Evolutionary conservation across 2,888 invertebrate genomes (phyloP).

Genomic region (Podabrus alpinus): DNA sequence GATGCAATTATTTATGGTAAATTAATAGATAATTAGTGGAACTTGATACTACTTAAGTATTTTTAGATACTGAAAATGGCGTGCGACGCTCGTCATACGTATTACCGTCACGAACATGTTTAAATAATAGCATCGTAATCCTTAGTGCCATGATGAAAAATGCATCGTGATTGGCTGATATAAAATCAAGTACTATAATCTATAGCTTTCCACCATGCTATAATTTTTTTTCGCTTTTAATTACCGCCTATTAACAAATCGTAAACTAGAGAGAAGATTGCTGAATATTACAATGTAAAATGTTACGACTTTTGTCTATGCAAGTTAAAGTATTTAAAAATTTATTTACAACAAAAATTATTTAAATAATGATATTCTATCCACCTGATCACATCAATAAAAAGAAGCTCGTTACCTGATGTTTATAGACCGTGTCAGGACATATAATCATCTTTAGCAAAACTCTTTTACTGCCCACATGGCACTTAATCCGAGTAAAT

Average conservation of each 20-base stretch:
- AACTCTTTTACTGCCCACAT: no score
- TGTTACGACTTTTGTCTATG: background rate
- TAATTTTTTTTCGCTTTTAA: slow-evolving; percentile 1
- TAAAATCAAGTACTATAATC: slow-evolving; percentile 3
- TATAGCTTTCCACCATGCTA: slow-evolving; percentile 4
- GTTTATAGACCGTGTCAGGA: no score
- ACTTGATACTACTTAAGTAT: background rate
- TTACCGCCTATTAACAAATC: background rate
- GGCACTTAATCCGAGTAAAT: no score
- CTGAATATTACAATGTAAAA: background rate
- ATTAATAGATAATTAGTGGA: background rate
- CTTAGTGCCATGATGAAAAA: slow-evolving; percentile 5
- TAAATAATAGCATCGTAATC: slow-evolving; percentile 5
- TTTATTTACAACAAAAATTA: no score
- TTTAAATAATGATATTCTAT: no score
- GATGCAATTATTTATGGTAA: background rate
- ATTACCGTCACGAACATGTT: slow-evolving; percentile 4
- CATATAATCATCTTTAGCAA: no score
- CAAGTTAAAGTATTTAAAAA: no score
- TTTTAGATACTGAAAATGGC: background rate
- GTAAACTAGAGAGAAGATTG: background rate
- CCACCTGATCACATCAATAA: no score
- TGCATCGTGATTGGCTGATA: slow-evolving; percentile 4
- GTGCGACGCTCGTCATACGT: background rate
- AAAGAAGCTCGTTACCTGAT: no score